Evolutionary conservation across 2,797 vertebrate genomes (phyloP), one percentile per base, ranked within the genome.

Genomic region (Sorex maritimensis): DNA sequence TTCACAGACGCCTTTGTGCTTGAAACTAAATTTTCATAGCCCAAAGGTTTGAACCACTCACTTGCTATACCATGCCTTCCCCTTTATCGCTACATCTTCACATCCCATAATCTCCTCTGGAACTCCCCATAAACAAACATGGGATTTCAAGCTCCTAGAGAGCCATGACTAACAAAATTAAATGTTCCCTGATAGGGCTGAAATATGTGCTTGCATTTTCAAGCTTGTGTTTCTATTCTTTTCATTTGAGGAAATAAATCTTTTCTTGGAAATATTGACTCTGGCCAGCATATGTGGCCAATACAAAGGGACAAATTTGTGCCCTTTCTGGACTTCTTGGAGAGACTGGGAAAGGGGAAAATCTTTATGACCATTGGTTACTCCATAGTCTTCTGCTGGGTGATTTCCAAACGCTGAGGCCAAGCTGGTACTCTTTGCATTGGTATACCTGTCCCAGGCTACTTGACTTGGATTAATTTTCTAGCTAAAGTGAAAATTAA

Each of bases 401-500:
- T 65, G 34, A 55, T 80, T 90, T 93, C 46, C 28, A 52, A 79
- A 71, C 67, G 86, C 46, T 67, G 49, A 6, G 26, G n/a, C 41
- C 38, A 34, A 49, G 55, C 34, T 61, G 34, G 15, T 24, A 21
- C 4, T 73, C 6, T 83, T 49, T 90, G 5, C 4, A 2, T 65
- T 38, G 58, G 14, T 28, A 63, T 1, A 19, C 15, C 6, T 86
- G 67, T 52, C 73, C 19, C 55, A 68, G 55, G 15, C 58, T 49
- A 41, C 23, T 79, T 58, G 38, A 44, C 49, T 90, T 86, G 80
- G 71, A 75, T 72, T 94, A 72, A 13, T 3, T 68, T 85, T 63
- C 24, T 55, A 41, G 52, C 26, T 83, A 11, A 19, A 58, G 9
- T 63, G 65, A 34, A 34, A 34, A 34, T 34, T 34, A 34, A 34